Conservation (phyloP, 2,113 vertebrate species). For the Oryzias woworae region DNA sequence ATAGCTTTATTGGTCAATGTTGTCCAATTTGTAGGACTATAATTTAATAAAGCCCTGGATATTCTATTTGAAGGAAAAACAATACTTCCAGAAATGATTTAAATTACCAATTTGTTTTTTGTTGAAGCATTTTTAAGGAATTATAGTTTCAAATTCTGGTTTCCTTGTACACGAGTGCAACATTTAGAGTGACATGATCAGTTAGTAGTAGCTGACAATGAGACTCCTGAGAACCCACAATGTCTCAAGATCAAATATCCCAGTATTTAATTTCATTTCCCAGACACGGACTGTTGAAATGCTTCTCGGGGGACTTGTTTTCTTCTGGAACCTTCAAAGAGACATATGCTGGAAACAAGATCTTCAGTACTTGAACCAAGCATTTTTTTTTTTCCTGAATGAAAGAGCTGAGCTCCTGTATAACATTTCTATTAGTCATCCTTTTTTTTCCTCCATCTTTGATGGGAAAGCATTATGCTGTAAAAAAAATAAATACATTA, state of each 20-base stretch:
- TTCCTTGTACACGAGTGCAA: neutral
- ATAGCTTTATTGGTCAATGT: neutral
- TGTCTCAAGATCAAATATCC: slow-evolving; percentile 41
- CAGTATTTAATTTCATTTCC: slow-evolving; percentile 48
- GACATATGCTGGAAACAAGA: slow-evolving; percentile 3
- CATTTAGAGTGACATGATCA: slow-evolving; percentile 2
- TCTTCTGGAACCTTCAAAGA: slow-evolving; percentile 39
- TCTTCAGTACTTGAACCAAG: slow-evolving; percentile 4
- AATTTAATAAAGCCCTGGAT: neutral
- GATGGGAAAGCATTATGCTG: slow-evolving; percentile 56
- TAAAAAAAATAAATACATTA: slow-evolving; percentile 20
- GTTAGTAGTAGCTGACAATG: slow-evolving; percentile 19
- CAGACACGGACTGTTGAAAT: slow-evolving; percentile 31
- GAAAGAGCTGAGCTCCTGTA: slow-evolving; percentile 35
- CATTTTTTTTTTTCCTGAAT: slow-evolving; percentile 32
- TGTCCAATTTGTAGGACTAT: too few species aligned
- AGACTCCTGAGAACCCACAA: neutral
- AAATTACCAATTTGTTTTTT: too few species aligned
- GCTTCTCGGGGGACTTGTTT: slow-evolving; percentile 41
- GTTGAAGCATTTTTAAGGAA: neutral
- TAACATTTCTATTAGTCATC: slow-evolving; percentile 58
- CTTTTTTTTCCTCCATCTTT: slow-evolving; percentile 43
- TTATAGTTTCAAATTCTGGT: slow-evolving; percentile 5
- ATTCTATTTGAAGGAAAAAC: neutral
- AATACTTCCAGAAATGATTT: too few species aligned